Evolutionary conservation across 2,113 vertebrate genomes (phyloP).

Genomic region (Peromyscus maniculatus): DNA sequence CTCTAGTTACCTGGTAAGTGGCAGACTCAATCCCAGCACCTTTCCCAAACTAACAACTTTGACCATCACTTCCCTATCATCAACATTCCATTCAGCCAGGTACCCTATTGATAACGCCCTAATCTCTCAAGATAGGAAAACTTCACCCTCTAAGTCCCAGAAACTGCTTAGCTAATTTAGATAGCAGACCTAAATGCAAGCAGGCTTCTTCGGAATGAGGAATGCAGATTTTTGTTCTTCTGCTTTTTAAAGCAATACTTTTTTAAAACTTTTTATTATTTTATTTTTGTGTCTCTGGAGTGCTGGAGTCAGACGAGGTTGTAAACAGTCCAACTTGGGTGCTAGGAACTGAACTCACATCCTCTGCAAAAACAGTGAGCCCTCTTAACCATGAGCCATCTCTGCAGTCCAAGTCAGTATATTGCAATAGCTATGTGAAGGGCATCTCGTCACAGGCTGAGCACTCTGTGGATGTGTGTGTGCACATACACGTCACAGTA

Average conservation of each 20-base stretch:
- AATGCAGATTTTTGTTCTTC: neutral
- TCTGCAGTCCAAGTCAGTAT: neutral
- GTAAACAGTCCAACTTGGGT: neutral
- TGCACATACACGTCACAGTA: neutral
- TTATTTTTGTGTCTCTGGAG: neutral
- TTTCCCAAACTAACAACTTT: neutral
- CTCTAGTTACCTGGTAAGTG: neutral
- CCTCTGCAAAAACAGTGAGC: neutral
- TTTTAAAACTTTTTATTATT: neutral
- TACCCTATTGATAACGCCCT: neutral
- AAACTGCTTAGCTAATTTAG: constrained; percentile 5
- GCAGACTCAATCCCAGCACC: neutral
- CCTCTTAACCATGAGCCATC: neutral
- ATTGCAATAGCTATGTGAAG: neutral
- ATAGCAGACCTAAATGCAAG: neutral
- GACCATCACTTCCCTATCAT: neutral
- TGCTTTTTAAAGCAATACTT: neutral
- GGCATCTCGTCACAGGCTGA: rapidly evolving
- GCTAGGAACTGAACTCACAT: neutral
- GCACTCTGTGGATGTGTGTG: neutral
- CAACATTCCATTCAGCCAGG: neutral
- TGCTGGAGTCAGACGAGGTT: neutral
- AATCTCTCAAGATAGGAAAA: neutral
- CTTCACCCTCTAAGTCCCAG: neutral
- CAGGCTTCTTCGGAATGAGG: neutral